Evolutionary conservation across 2,113 vertebrate species (phyloP), one percentile per base, ranked within the genome.

Genomic region (Hippoglossus stenolepis): DNA sequence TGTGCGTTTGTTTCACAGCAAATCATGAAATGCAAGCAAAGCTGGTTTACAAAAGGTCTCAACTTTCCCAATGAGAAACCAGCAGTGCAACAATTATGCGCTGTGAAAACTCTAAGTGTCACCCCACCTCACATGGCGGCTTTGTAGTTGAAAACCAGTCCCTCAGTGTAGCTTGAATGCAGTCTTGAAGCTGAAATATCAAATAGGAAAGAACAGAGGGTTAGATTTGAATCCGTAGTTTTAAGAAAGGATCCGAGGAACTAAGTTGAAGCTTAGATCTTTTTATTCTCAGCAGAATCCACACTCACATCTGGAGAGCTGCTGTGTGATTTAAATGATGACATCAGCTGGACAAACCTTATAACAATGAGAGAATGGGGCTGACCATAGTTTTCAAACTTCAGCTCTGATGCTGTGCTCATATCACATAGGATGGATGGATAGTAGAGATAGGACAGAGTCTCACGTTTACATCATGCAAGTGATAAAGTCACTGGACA

Each of bases 161-260:
- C 65, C 91, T 96, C 86, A 99, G 90, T 0, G 97, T 97, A 63
- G 96, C 97, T 83, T 96, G 95, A 90, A 99, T 97, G 91, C 97
- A 99, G 87, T 99, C 97, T 77, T 95, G 96, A 81, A 99, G 96
- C 98, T 99, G 93, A 65, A 62, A 31, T 31, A 31, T 6, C 31
- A 31, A 31, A 31, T 1, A 45, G 63, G 31, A 24, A 78, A 78
- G 23, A 71, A 82, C 20, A 58, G 2, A 3, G 51, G 26, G 18
- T n/a, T 8, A 18, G 38, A 58, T 73, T 13, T 57, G 40, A 15
- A 56, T 31, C 1, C 4, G 54, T 12, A 21, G 17, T 47, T 54
- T 40, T 40, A 1, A 18, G 0, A 6, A 54, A 40, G 3, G 15
- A 45, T 35, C 12, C 35, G 54, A 54, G 4, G 61, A 69, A 56